These are phyloP conservation scores for Macaria notata DNA, from an alignment of 2,888 invertebrate genomes.

Conservation along the genomic window DNA sequence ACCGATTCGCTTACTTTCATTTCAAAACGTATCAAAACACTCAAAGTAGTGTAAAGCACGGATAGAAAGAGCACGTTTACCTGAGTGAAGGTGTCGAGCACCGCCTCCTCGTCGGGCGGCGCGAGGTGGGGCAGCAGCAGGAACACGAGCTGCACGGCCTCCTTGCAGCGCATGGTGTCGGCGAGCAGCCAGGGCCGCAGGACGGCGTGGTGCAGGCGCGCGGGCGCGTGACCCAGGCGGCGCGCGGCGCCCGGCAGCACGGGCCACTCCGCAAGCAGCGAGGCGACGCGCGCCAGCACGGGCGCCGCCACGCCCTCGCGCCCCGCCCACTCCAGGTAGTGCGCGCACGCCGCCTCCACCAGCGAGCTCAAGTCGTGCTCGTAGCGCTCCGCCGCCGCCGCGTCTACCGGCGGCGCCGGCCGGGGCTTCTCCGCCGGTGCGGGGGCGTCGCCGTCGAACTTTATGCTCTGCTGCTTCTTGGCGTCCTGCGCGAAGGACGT, in stretches of 20 bases:
- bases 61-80: slow-evolving; percentile 52
- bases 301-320: too few species aligned
- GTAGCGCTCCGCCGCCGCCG: slow-evolving; percentile 52
- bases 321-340: slow-evolving; percentile 84
- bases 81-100: slow-evolving; percentile 81
- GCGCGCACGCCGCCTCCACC: slow-evolving; percentile 69
- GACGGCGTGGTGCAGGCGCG: slow-evolving; percentile 57
- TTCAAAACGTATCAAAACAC: too few species aligned
- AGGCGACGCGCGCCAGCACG: slow-evolving; percentile 68
- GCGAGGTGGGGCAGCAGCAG: slow-evolving; percentile 79
- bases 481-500: slow-evolving; percentile 42
- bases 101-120: slow-evolving; percentile 75
- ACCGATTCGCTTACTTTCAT: too few species aligned
- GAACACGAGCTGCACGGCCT: slow-evolving; percentile 84
- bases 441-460: slow-evolving; percentile 48
- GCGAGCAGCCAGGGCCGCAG: slow-evolving; percentile 75
- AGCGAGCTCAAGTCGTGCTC: slow-evolving; percentile 66
- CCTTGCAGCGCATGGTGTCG: slow-evolving; percentile 73
- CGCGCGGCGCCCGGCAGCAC: slow-evolving; percentile 75
- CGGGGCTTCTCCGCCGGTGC: neutral
- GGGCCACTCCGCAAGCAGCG: slow-evolving; percentile 79
- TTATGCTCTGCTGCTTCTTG: slow-evolving; percentile 51
- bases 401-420: slow-evolving; percentile 32
- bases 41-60: too few species aligned
- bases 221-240: slow-evolving; percentile 41